Conservation (phyloP, 2,113 vertebrate genomes). For the Nannobrachium achirus region DNA sequence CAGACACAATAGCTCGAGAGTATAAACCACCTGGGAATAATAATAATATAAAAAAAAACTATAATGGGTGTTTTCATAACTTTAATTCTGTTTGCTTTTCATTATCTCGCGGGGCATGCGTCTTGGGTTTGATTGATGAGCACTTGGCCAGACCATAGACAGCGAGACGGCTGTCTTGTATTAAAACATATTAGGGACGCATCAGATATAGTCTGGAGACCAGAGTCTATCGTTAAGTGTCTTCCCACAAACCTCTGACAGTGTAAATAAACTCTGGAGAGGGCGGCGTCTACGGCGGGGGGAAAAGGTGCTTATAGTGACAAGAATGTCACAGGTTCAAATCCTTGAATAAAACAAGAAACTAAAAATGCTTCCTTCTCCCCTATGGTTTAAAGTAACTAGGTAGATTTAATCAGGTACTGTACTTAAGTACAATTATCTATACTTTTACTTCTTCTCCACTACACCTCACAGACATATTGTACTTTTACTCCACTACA, state of each 20-base stretch:
- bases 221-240: conserved; percentile 15
- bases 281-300: background rate
- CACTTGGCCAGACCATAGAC: conserved; percentile 5
- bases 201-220: conserved; percentile 33
- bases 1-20: conserved; percentile 44
- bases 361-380: too few relatives aligned
- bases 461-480: too few relatives aligned
- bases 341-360: too few relatives aligned
- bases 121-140: conserved; percentile 24
- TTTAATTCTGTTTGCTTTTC: conserved; percentile 40
- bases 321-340: too few relatives aligned
- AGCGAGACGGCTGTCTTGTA: conserved; percentile 11
- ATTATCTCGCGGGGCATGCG: conserved; percentile 29
- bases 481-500: too few relatives aligned
- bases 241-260: conserved; percentile 2
- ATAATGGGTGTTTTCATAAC: conserved; percentile 39
- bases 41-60: conserved; percentile 8
- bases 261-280: background rate
- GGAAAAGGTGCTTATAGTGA: too few relatives aligned
- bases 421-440: too few relatives aligned
- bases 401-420: too few relatives aligned
- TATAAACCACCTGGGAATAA: conserved; percentile 31
- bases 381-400: too few relatives aligned
- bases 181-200: conserved; percentile 35
- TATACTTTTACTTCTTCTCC: too few relatives aligned